A percentile compares a stretch with the other conserved stretches of the same genome.
Conservation (phyloP, 1,140 invertebrate genomes). For the Teleogryllus occipitalis region DNA sequence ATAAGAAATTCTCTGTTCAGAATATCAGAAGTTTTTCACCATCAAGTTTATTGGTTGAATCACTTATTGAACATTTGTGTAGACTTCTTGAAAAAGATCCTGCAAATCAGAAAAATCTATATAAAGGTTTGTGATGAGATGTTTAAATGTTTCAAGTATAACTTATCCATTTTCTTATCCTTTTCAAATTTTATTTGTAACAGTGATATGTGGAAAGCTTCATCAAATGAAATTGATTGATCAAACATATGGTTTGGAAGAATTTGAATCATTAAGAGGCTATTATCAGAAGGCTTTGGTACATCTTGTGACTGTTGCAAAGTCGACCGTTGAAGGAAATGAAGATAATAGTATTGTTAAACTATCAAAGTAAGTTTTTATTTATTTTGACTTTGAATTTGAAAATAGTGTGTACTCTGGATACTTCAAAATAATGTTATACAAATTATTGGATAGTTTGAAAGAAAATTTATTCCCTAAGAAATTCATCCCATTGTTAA, state of each 20-base stretch:
- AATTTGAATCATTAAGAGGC: constrained; percentile 54
- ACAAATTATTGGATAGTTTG: too few species aligned
- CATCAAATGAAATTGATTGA: constrained; percentile 57
- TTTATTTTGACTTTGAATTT: background rate
- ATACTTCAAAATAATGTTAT: too few species aligned
- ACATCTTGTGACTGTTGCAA: constrained; percentile 47
- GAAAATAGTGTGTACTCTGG: too few species aligned
- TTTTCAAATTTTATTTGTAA: constrained; percentile 22
- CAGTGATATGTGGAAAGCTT: constrained; percentile 53
- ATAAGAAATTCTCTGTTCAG: background rate
- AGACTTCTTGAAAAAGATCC: constrained; percentile 48
- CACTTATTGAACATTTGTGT: constrained; percentile 53
- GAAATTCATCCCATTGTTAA: too few species aligned
- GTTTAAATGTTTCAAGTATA: constrained; percentile 50
- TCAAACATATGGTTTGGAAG: constrained; percentile 51
- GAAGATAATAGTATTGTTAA: constrained; percentile 9
- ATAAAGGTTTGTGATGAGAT: constrained; percentile 37
- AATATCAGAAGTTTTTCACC: constrained; percentile 35
- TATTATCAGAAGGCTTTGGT: constrained; percentile 54
- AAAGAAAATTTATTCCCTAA: too few species aligned
- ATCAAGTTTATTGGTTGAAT: constrained; percentile 52
- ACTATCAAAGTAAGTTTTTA: background rate
- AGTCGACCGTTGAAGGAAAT: constrained; percentile 23
- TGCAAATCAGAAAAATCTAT: constrained; percentile 44
- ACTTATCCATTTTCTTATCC: background rate